These are phyloP conservation scores for Panthera uncia DNA, from an alignment of 2,113 vertebrate species.

Conservation along the genomic window DNA sequence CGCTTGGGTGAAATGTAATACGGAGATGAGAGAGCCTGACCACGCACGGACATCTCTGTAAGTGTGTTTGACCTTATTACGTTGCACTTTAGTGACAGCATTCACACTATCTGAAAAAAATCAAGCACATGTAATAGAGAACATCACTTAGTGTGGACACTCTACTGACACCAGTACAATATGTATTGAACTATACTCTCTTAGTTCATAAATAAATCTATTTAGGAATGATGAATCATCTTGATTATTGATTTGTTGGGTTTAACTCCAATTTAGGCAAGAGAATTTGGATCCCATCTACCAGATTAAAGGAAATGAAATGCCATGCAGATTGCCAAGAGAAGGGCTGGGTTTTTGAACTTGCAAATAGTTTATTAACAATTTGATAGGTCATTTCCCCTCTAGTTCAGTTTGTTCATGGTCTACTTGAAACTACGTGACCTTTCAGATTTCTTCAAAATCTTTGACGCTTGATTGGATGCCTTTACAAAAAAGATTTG, in stretches of 20 bases:
- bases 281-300: not conserved
- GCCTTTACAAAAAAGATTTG: constrained; percentile 3
- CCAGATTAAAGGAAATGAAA: not conserved
- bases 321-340: not conserved
- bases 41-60: not conserved
- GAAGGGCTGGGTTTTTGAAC: not conserved
- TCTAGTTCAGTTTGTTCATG: not conserved
- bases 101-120: not conserved
- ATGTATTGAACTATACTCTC: not conserved
- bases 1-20: not conserved
- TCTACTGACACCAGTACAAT: not conserved
- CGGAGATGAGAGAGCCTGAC: not conserved
- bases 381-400: not conserved
- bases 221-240: not conserved
- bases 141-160: not conserved
- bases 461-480: not conserved
- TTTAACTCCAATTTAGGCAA: not conserved
- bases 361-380: constrained; percentile 5
- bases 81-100: not conserved
- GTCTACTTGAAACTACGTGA: not conserved
- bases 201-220: not conserved
- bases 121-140: not conserved
- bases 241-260: not conserved
- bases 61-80: not conserved
- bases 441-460: constrained; percentile 13